phyloP scores from a whole-genome alignment of 2,113 vertebrate genomes.

The Corapipo altera region DNA sequence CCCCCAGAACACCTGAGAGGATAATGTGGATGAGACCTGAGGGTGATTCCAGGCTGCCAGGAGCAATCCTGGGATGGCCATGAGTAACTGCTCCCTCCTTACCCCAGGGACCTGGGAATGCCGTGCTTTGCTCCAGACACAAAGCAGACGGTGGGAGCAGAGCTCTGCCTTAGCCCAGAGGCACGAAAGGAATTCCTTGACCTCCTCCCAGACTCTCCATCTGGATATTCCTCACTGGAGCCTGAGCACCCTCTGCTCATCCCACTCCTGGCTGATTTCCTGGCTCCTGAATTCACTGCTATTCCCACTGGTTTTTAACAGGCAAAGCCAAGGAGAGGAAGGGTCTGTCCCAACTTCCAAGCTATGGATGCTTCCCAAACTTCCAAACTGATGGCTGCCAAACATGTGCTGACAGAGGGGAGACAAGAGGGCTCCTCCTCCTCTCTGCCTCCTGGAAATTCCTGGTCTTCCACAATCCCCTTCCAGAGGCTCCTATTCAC shows the following conservation, averaged over 20 bases:
- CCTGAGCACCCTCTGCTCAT: not conserved
- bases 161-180: slow-evolving; percentile 53
- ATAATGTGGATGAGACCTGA: not conserved
- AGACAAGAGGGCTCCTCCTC: not conserved
- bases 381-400: not conserved
- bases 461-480: not conserved
- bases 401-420: not conserved
- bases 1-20: rapidly evolving
- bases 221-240: not conserved
- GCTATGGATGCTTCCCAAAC: not conserved
- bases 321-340: not conserved
- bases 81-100: not conserved
- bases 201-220: not conserved
- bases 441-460: not conserved
- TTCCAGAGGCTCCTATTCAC: not conserved
- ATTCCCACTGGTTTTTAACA: not conserved
- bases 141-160: slow-evolving; percentile 57
- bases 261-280: not conserved
- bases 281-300: rapidly evolving
- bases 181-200: slow-evolving; percentile 61
- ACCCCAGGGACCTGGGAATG: not conserved
- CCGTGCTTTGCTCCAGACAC: not conserved
- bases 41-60: not conserved
- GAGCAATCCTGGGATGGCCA: not conserved
- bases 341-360: not conserved